Percentiles rank a stretch among this genome's conserved stretches.
Conservation (phyloP, 2,888 invertebrate genomes). For the Sialis lutaria region DNA sequence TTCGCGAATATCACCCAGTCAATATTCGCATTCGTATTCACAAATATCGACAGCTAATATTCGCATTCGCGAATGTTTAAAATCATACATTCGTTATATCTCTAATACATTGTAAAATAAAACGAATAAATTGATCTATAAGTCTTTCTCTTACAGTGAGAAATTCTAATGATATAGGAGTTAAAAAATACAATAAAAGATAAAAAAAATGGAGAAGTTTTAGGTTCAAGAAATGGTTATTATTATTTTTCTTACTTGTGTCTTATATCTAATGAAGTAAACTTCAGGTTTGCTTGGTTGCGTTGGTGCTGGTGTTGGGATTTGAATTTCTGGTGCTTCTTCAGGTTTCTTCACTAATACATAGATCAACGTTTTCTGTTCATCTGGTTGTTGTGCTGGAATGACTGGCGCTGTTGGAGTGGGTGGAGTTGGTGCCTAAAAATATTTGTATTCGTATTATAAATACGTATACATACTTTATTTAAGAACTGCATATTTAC, state of each 20-base stretch:
- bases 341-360: conserved; percentile 81
- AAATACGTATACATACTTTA: no score
- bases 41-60: no score
- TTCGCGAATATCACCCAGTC: no score
- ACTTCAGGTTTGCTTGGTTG: conserved; percentile 81
- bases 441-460: conserved; percentile 50
- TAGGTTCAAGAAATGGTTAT: not conserved
- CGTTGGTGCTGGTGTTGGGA: conserved; percentile 66
- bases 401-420: conserved; percentile 68
- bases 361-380: conserved; percentile 78
- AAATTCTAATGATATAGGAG: not conserved
- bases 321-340: conserved; percentile 58
- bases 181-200: not conserved
- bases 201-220: not conserved
- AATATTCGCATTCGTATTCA: no score
- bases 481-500: no score
- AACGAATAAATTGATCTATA: no score
- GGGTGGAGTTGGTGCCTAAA: conserved; percentile 73
- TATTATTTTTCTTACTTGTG: conserved; percentile 37
- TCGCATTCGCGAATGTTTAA: no score
- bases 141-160: not conserved
- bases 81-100: no score
- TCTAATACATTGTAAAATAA: no score
- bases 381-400: conserved; percentile 66
- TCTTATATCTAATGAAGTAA: conserved; percentile 80